Evolutionary conservation across 2,888 invertebrate species (phyloP), one percentile per base, ranked within the genome.

Genomic region (Melipona bicolor): DNA sequence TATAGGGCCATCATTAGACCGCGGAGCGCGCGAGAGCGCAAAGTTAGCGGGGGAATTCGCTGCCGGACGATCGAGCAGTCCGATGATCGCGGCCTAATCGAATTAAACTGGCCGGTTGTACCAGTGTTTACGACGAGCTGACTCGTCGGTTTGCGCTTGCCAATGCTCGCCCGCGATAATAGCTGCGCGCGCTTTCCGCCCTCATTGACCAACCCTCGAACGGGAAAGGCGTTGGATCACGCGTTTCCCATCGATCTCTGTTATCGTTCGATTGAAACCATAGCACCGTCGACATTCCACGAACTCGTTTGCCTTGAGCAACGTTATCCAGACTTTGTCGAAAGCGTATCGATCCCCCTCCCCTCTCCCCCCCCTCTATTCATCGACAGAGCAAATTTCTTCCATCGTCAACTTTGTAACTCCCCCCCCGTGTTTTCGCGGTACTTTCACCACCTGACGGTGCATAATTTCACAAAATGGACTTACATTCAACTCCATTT

Each of bases 81-180:
- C 85, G 86, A 90, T 89, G 87, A 91, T 91, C 87, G 88, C 74
- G 69, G 72, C 84, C 87, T 88, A 88, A 91, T 91, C 90, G 89
- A 89, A 89, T 89, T 88, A 89, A 89, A 89, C 87, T 80, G 85
- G 73, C 78, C 77, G 78, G 79, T 81, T 81, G 89, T 84, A 79
- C 67, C 64, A 77, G 81, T 88, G 84, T 89, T 89, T 89, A 89
- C 89, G 89, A 88, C 79, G 88, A 86, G 87, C 89, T 88, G 89
- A 89, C 88, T 89, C 88, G 89, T 89, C 88, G 86, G 67, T 89
- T 87, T 79, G 81, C 81, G 88, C 88, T 89, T 87, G 87, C 87
- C 80, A 43, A 77, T 77, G 85, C 87, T 82, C 81, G 83, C 43
- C 9, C 84, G 87, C 88, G 86, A 89, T 89, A 89, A 88, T 89